Percentiles rank a stretch among this genome's conserved stretches.
phyloP scores from a whole-genome alignment of 37 sponge, comb jelly and placozoan species.

The Haliclona indistincta region DNA sequence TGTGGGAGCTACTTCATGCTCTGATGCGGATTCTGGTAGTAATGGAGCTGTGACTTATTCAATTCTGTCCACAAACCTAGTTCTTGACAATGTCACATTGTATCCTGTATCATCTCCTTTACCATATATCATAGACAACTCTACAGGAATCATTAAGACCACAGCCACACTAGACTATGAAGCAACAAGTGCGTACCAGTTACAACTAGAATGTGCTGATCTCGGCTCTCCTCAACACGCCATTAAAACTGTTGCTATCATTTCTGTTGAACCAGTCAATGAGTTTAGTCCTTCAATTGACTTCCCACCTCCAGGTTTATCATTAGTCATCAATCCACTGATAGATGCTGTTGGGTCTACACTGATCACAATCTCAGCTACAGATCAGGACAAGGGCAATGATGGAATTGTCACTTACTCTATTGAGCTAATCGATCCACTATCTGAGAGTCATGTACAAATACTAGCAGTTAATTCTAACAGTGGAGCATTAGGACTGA shows the following conservation, averaged over 20 bases:
- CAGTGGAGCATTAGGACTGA: too few relatives aligned
- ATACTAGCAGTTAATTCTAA: too few relatives aligned
- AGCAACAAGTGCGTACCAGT: not conserved
- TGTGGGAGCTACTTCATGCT: not conserved
- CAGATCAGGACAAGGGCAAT: not conserved
- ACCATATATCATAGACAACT: not conserved
- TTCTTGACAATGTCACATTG: not conserved
- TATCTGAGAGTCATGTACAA: too few relatives aligned
- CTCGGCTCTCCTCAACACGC: not conserved
- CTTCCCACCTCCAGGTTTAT: not conserved
- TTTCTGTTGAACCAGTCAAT: conserved; percentile 8
- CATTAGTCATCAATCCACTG: not conserved
- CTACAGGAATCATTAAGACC: not conserved
- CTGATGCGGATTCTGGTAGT: conserved; percentile 2
- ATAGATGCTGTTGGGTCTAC: not conserved
- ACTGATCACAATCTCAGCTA: too few relatives aligned
- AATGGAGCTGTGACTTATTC: not conserved
- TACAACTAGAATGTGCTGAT: not conserved
- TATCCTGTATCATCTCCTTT: not conserved
- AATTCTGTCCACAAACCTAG: not conserved
- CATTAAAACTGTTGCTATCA: too few relatives aligned
- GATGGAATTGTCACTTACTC: not conserved
- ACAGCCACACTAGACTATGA: conserved; percentile 8
- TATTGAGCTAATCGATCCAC: too few relatives aligned
- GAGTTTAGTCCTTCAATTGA: not conserved